A percentile compares a stretch with the other conserved stretches of the same genome.
These are phyloP conservation scores for Halyomorpha halys DNA, from an alignment of 1,140 invertebrate species.

Conservation along the genomic window DNA sequence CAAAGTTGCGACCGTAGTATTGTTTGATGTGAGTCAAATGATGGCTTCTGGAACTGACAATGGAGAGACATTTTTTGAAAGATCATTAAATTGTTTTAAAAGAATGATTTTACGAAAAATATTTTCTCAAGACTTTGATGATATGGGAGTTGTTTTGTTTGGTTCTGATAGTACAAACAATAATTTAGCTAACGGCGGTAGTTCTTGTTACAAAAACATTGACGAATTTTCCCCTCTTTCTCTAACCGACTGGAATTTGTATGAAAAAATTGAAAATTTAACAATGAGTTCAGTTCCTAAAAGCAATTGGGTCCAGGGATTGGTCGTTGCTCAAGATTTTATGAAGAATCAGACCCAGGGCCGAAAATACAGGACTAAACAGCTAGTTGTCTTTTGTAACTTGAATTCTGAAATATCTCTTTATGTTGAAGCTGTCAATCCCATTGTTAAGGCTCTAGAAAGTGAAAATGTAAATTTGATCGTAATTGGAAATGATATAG, in stretches of 20 bases:
- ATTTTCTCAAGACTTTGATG: conserved; percentile 22
- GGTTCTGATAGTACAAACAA: conserved; percentile 14
- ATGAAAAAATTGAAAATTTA: not conserved
- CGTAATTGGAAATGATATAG: conserved; percentile 18
- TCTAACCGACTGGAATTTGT: conserved; percentile 4
- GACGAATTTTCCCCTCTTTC: not conserved
- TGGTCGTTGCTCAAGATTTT: conserved; percentile 20
- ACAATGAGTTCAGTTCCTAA: not conserved
- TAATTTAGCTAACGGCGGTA: not conserved
- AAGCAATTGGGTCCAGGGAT: conserved; percentile 16
- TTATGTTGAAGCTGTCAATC: not conserved
- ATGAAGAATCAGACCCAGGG: conserved; percentile 21
- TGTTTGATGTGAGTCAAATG: conserved; percentile 16
- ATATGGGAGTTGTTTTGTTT: conserved; percentile 18
- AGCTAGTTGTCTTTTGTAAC: conserved; percentile 21
- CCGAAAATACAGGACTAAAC: conserved; percentile 17
- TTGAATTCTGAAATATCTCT: not conserved
- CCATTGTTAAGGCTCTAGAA: conserved; percentile 14
- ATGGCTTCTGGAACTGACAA: not conserved
- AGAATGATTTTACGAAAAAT: conserved; percentile 23
- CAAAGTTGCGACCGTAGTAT: conserved; percentile 15
- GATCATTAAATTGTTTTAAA: conserved; percentile 3
- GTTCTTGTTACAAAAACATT: conserved; percentile 14
- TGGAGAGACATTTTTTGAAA: conserved; percentile 21
- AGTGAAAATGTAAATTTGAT: conserved; percentile 12